phyloP scores from a whole-genome alignment of 2,113 vertebrate genomes.

The Arvicanthis niloticus region DNA sequence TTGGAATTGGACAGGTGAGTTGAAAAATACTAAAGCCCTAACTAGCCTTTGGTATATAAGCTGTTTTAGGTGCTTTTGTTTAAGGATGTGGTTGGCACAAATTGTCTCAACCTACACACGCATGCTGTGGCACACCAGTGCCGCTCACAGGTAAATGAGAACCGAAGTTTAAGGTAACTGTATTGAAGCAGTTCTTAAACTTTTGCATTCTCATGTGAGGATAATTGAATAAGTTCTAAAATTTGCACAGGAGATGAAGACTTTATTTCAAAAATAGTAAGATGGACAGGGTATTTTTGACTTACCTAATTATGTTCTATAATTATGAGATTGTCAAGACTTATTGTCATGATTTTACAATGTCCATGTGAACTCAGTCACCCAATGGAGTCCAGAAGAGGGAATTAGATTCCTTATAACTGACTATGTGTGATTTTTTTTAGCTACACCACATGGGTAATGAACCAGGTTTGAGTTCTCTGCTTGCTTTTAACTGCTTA shows the following conservation, averaged over 20 bases:
- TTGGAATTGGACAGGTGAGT: slow-evolving; percentile 90
- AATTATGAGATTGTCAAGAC: background rate
- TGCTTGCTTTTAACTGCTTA: background rate
- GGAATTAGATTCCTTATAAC: background rate
- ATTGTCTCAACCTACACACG: background rate
- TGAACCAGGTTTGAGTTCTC: background rate
- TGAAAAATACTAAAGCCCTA: slow-evolving; percentile 7
- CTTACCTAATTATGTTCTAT: background rate
- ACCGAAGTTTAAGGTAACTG: background rate
- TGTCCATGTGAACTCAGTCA: background rate
- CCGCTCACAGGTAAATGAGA: background rate
- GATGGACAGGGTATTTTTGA: background rate
- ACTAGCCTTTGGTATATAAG: slow-evolving; percentile 3
- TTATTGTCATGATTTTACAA: background rate
- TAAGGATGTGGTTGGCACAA: background rate
- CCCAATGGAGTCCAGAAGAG: background rate
- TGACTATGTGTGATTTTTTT: background rate
- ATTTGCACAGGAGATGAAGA: slow-evolving; percentile 2
- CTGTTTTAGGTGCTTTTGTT: slow-evolving; percentile 58
- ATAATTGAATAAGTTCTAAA: slow-evolving; percentile 49
- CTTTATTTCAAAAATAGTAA: slow-evolving; percentile 1
- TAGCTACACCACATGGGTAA: background rate
- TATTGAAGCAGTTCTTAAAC: slow-evolving; percentile 1
- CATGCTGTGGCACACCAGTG: background rate
- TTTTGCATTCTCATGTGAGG: slow-evolving; percentile 19